Evolutionary conservation across 1,140 invertebrate genomes (phyloP).

Genomic region (Ganaspis sp.): DNA sequence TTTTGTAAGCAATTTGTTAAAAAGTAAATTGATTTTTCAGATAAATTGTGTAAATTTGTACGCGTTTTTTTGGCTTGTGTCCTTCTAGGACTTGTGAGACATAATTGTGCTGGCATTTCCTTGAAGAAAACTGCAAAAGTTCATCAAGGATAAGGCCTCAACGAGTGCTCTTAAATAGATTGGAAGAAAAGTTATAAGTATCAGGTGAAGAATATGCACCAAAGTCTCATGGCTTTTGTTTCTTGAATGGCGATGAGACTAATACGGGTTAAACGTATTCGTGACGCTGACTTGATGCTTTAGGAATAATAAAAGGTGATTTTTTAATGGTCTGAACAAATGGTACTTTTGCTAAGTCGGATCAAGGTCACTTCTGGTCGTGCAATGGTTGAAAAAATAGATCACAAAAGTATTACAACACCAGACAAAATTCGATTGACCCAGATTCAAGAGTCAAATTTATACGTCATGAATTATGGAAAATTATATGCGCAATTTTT

Average conservation of each 20-base stretch:
- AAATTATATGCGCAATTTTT: too few relatives aligned
- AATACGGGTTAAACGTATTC: slow-evolving; percentile 59
- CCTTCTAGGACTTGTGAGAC: not conserved
- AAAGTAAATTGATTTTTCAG: too few relatives aligned
- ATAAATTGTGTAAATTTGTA: too few relatives aligned
- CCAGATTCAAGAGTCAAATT: not conserved
- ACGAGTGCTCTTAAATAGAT: slow-evolving; percentile 1
- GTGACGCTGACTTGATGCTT: slow-evolving; percentile 45
- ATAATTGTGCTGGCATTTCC: not conserved
- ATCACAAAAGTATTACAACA: not conserved
- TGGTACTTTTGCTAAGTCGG: slow-evolving; percentile 18
- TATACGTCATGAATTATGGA: not conserved
- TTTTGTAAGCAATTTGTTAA: too few relatives aligned
- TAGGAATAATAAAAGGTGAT: slow-evolving; percentile 49
- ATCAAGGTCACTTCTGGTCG: slow-evolving; percentile 49
- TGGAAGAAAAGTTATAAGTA: slow-evolving; percentile 2
- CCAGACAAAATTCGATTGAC: not conserved
- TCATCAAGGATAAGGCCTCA: not conserved
- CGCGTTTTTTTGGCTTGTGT: not conserved
- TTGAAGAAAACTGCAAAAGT: not conserved
- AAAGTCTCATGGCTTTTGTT: slow-evolving; percentile 14
- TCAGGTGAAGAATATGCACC: not conserved
- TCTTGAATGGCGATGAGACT: slow-evolving; percentile 3
- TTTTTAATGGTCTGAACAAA: not conserved
- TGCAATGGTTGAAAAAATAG: slow-evolving; percentile 44